Evolutionary conservation across 2,888 invertebrate species (phyloP).

Genomic region (Frankliniella intonsa): DNA sequence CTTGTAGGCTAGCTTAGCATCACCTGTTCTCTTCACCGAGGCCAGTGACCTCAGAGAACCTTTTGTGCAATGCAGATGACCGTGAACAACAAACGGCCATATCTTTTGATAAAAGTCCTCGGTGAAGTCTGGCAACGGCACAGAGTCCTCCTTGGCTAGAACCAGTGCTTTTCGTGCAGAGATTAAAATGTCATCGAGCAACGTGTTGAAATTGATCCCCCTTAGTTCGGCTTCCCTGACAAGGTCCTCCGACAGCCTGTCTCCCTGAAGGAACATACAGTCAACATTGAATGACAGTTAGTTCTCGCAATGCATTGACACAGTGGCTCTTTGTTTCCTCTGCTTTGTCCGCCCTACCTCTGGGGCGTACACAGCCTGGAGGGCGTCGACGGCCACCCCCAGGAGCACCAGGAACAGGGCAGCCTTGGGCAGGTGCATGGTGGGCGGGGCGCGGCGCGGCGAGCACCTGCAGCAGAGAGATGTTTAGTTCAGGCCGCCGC

Average conservation of each 20-base stretch:
- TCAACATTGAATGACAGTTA: neutral
- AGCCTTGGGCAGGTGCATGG: neutral
- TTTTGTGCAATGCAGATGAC: neutral
- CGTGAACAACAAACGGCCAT: neutral
- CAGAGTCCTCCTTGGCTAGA: neutral
- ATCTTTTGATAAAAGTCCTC: conserved; percentile 4
- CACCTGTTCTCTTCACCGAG: neutral
- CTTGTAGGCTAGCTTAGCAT: neutral
- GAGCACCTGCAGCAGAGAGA: too few species aligned
- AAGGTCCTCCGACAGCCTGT: neutral
- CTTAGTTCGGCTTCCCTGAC: neutral
- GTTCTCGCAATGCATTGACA: neutral
- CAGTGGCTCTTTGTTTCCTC: neutral
- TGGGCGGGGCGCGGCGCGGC: neutral
- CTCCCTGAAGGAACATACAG: neutral
- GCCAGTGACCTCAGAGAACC: neutral
- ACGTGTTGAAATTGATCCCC: neutral
- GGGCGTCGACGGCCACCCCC: neutral
- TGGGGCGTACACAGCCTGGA: neutral
- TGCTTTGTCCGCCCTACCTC: neutral
- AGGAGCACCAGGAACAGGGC: neutral
- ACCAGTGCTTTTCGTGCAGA: neutral
- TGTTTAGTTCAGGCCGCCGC: neutral
- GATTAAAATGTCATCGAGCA: neutral
- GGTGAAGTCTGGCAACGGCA: neutral